These are phyloP conservation scores for Aplidium turbinatum DNA, from an alignment of 23 tunicate species.

Conservation along the genomic window DNA sequence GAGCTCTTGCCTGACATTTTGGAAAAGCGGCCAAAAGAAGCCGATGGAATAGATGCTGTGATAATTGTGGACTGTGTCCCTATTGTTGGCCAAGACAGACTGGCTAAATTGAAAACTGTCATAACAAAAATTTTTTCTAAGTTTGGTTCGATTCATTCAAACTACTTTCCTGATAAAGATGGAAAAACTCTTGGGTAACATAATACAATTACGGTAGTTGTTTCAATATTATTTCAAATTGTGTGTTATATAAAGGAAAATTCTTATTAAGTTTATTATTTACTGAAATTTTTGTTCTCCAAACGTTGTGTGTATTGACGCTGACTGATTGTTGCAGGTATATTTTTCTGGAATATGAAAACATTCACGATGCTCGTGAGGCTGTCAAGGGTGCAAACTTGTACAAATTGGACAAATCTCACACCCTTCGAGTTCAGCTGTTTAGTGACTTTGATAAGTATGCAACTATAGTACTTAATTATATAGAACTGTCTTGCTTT, in stretches of 20 bases:
- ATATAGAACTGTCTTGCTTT: too few relatives aligned
- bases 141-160: slow-evolving; percentile 73
- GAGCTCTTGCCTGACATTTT: slow-evolving; percentile 77
- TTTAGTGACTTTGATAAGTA: slow-evolving; percentile 92
- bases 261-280: too few relatives aligned
- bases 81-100: slow-evolving; percentile 64
- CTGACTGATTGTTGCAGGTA: slow-evolving; percentile 61
- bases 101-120: slow-evolving; percentile 64
- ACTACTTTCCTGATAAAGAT: slow-evolving; percentile 64
- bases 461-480: background rate
- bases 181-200: slow-evolving; percentile 78
- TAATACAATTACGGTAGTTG: background rate
- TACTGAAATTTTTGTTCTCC: too few relatives aligned
- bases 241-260: too few relatives aligned
- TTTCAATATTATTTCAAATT: too few relatives aligned
- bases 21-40: slow-evolving; percentile 85
- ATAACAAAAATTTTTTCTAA: slow-evolving; percentile 74
- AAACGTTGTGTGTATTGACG: too few relatives aligned
- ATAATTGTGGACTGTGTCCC: slow-evolving; percentile 90
- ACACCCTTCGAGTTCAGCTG: slow-evolving; percentile 78
- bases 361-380: slow-evolving; percentile 43
- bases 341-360: slow-evolving; percentile 78
- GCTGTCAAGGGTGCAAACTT: slow-evolving; percentile 70
- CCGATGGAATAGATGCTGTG: slow-evolving; percentile 90
- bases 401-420: slow-evolving; percentile 85